Percentiles rank a stretch among this genome's conserved stretches.
Conservation (phyloP, 2,797 vertebrate genomes). For the Pseudochirops corinnae region DNA sequence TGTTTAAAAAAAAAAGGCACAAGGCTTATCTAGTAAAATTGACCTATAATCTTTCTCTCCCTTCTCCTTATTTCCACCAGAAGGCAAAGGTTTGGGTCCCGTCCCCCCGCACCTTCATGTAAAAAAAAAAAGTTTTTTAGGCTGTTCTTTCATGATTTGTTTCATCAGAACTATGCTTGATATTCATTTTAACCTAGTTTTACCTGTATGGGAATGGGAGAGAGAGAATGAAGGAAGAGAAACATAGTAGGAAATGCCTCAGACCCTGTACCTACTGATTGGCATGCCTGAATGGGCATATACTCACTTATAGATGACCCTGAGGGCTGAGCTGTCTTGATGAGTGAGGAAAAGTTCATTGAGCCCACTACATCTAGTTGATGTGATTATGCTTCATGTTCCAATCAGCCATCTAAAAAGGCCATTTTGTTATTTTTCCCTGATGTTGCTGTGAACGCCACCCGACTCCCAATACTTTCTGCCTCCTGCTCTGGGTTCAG, state of each 20-base stretch:
- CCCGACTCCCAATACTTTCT: neutral
- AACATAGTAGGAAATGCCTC: neutral
- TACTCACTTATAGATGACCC: neutral
- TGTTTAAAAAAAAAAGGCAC: neutral
- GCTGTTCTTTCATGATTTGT: neutral
- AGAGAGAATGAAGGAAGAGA: neutral
- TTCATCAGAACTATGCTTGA: neutral
- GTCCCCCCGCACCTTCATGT: fast-evolving
- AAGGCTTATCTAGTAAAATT: neutral
- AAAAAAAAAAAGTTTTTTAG: neutral
- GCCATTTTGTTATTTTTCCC: neutral
- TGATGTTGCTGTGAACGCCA: neutral
- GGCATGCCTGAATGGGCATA: neutral
- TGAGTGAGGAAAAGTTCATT: neutral
- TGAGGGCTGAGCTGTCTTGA: neutral
- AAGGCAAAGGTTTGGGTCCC: neutral
- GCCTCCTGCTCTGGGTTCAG: neutral
- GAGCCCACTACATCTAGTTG: neutral
- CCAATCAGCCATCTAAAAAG: neutral
- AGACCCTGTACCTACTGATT: neutral
- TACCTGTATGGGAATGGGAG: neutral
- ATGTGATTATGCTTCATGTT: neutral
- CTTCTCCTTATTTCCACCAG: neutral
- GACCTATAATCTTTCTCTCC: neutral
- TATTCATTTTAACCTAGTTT: neutral